phyloP scores from a whole-genome alignment of 30 jellyfish, hydroid and myxozoan species.

The Hydra vulgaris region DNA sequence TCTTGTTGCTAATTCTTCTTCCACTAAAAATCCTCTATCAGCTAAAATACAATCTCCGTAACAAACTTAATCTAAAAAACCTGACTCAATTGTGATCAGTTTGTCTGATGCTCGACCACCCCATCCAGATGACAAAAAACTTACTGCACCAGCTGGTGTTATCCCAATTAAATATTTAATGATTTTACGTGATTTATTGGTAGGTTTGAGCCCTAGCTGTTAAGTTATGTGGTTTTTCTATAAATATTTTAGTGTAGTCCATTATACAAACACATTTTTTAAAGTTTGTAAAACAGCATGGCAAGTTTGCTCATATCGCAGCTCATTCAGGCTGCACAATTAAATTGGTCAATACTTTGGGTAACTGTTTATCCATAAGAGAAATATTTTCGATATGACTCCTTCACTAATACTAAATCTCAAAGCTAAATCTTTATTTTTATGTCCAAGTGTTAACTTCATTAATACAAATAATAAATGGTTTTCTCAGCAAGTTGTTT shows the following conservation, averaged over 20 bases:
- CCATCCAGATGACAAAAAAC: slow-evolving; percentile 54
- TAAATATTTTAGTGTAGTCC: slow-evolving; percentile 49
- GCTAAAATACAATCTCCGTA: slow-evolving; percentile 49
- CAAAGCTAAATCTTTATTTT: no score
- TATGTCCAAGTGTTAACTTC: no score
- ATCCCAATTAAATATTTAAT: slow-evolving; percentile 41
- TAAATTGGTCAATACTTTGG: neutral
- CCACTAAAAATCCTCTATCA: no score
- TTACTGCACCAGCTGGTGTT: slow-evolving; percentile 55
- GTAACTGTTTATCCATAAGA: neutral
- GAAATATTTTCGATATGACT: no score
- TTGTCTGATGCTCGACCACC: slow-evolving; percentile 65
- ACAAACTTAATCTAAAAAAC: slow-evolving; percentile 27
- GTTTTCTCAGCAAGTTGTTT: no score
- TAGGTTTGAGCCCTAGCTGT: slow-evolving; percentile 29
- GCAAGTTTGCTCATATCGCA: no score
- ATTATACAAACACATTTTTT: slow-evolving; percentile 30
- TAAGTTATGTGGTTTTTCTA: no score
- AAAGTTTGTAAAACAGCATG: no score
- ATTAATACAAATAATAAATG: no score
- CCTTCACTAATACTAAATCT: no score
- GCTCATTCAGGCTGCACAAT: no score
- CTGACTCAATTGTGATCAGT: slow-evolving; percentile 30
- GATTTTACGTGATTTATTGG: slow-evolving; percentile 33
- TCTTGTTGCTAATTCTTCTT: no score